phyloP scores from a whole-genome alignment of 2,888 invertebrate genomes.

The Phyllotreta striolata region DNA sequence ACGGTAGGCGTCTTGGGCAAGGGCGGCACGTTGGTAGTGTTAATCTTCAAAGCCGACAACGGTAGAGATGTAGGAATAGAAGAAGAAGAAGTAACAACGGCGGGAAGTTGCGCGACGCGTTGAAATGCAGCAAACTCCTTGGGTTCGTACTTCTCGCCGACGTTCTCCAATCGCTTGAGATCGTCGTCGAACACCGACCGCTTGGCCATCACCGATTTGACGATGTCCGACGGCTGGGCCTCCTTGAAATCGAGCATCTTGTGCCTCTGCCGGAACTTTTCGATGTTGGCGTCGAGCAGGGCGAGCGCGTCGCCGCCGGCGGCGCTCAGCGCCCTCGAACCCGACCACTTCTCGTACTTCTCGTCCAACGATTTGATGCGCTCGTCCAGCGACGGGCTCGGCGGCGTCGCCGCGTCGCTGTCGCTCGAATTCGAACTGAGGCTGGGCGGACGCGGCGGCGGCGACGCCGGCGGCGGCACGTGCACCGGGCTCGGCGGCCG shows the following conservation, averaged over 20 bases:
- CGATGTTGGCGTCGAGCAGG: slow-evolving; percentile 65
- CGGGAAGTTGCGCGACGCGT: slow-evolving; percentile 38
- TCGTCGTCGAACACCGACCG: slow-evolving; percentile 97
- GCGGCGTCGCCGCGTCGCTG: slow-evolving; percentile 56
- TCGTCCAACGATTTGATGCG: slow-evolving; percentile 92
- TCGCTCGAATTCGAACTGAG: slow-evolving; percentile 73
- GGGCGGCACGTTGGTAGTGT: slow-evolving; percentile 46
- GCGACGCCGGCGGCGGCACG: slow-evolving; percentile 68
- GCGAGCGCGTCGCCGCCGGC: slow-evolving; percentile 65
- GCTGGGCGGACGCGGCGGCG: slow-evolving; percentile 74
- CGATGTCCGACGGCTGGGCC: slow-evolving; percentile 91
- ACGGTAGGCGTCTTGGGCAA: slow-evolving; percentile 57
- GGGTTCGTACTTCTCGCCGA: slow-evolving; percentile 82
- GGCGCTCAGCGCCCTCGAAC: slow-evolving; percentile 69
- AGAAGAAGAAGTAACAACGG: slow-evolving; percentile 43
- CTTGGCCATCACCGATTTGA: slow-evolving; percentile 89
- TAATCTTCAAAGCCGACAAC: slow-evolving; percentile 48
- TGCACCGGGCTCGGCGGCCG: slow-evolving; percentile 56
- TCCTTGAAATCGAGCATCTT: slow-evolving; percentile 73
- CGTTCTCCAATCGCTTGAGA: slow-evolving; percentile 88
- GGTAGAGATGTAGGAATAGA: slow-evolving; percentile 47
- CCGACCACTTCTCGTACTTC: slow-evolving; percentile 91
- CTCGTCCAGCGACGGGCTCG: slow-evolving; percentile 86
- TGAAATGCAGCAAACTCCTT: slow-evolving; percentile 64
- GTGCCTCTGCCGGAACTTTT: slow-evolving; percentile 69